phyloP scores from a whole-genome alignment of 2,888 invertebrate genomes.

The Ennomos erosarius region DNA sequence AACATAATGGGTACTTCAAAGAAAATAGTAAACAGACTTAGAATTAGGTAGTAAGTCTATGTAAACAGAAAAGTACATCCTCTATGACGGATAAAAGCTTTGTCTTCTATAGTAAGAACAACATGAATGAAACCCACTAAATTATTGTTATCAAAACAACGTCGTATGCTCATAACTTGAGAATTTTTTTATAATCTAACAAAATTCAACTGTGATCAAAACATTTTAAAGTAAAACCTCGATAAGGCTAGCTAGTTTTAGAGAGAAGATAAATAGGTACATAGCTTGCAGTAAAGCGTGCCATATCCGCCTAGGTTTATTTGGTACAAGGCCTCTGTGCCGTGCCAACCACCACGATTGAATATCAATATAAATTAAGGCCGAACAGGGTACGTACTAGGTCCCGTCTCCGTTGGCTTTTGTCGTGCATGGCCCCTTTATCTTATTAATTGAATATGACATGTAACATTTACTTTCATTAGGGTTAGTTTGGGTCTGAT shows the following conservation, averaged over 20 bases:
- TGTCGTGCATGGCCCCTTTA: slow-evolving; percentile 19
- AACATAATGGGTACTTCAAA: too few species aligned
- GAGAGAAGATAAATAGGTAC: slow-evolving; percentile 30
- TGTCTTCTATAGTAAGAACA: slow-evolving; percentile 1
- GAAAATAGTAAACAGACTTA: too few species aligned
- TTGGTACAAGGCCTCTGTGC: slow-evolving; percentile 53
- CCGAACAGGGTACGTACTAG: slow-evolving; percentile 14
- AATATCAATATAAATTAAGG: slow-evolving; percentile 33
- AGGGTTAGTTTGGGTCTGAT: not conserved
- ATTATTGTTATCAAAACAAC: slow-evolving; percentile 3
- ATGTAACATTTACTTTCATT: slow-evolving; percentile 13
- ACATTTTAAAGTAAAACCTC: slow-evolving; percentile 9
- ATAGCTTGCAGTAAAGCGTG: slow-evolving; percentile 46
- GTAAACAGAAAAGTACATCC: too few species aligned
- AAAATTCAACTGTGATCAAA: not conserved
- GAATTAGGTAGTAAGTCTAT: too few species aligned
- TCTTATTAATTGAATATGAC: slow-evolving; percentile 12
- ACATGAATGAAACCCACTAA: too few species aligned
- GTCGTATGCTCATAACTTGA: slow-evolving; percentile 2
- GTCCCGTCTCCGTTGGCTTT: slow-evolving; percentile 8
- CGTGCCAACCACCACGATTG: slow-evolving; percentile 40
- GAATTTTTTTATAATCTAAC: not conserved
- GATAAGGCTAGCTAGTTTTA: slow-evolving; percentile 15
- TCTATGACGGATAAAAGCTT: slow-evolving; percentile 6
- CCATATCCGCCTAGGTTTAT: slow-evolving; percentile 54